Evolutionary conservation across 2,113 vertebrate genomes (phyloP).

Genomic region (Dromiciops gliroides): DNA sequence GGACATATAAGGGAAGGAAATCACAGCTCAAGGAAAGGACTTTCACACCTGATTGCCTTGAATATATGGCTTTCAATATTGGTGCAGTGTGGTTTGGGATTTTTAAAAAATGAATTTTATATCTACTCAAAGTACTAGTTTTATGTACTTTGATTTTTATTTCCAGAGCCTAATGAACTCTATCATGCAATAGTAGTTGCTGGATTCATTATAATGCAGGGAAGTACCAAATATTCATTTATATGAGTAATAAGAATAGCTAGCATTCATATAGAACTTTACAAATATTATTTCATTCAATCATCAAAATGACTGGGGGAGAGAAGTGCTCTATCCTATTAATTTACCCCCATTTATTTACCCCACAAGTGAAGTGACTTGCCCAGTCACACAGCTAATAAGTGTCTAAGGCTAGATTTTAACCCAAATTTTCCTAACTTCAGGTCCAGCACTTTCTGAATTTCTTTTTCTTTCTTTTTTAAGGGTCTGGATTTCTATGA

Average conservation of each 20-base stretch:
- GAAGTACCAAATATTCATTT: not conserved
- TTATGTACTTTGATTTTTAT: slow-evolving; percentile 19
- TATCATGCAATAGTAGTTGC: not conserved
- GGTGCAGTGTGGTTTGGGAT: not conserved
- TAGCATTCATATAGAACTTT: not conserved
- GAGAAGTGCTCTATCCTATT: not conserved
- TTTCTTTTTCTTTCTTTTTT: no score
- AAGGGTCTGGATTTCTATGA: not conserved
- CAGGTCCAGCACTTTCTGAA: not conserved
- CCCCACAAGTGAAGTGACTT: not conserved
- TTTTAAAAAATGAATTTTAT: not conserved
- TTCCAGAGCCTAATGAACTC: not conserved
- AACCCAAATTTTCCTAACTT: not conserved
- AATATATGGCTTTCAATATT: slow-evolving; percentile 27
- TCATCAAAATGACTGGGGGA: not conserved
- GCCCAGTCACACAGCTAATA: not conserved
- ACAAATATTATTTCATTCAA: not conserved
- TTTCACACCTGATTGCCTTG: not conserved
- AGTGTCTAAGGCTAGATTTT: not conserved
- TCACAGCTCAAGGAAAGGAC: slow-evolving; percentile 14
- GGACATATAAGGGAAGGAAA: not conserved
- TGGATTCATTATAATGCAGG: not conserved
- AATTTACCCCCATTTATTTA: not conserved
- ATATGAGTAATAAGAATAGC: not conserved
- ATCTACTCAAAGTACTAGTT: not conserved